Conservation (phyloP, 2,113 vertebrate genomes). For the Acrocephalus kingi region DNA sequence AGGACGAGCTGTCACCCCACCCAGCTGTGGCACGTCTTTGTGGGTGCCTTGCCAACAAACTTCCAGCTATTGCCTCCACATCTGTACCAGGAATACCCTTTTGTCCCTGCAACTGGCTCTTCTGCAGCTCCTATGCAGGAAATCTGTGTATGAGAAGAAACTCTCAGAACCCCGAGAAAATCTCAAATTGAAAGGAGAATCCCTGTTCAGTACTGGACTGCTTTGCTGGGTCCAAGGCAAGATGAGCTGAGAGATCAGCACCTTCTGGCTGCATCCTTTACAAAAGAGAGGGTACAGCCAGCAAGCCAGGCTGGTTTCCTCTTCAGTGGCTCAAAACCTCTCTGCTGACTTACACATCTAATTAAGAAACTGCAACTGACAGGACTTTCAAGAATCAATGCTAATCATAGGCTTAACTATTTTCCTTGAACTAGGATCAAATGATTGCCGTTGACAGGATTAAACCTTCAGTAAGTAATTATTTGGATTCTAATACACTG, state of each 20-base stretch:
- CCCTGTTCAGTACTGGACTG: background rate
- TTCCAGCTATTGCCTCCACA: background rate
- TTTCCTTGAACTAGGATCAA: background rate
- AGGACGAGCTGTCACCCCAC: background rate
- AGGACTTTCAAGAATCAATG: background rate
- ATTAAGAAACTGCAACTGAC: background rate
- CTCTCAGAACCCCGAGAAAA: background rate
- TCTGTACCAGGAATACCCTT: background rate
- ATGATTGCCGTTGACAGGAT: background rate
- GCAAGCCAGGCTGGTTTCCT: background rate
- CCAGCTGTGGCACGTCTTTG: accelerated
- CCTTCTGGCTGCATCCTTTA: background rate
- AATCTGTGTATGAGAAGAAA: background rate
- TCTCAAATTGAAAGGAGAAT: background rate
- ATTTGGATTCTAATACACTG: background rate
- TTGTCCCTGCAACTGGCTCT: background rate
- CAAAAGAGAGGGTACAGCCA: background rate
- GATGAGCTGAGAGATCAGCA: background rate
- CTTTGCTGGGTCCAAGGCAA: background rate
- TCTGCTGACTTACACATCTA: background rate
- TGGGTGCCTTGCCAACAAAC: background rate
- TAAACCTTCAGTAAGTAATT: background rate
- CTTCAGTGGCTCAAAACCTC: background rate
- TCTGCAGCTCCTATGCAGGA: background rate
- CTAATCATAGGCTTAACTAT: background rate